phyloP scores from a whole-genome alignment of 1,140 invertebrate genomes.

The Drosophila bifasciata region DNA sequence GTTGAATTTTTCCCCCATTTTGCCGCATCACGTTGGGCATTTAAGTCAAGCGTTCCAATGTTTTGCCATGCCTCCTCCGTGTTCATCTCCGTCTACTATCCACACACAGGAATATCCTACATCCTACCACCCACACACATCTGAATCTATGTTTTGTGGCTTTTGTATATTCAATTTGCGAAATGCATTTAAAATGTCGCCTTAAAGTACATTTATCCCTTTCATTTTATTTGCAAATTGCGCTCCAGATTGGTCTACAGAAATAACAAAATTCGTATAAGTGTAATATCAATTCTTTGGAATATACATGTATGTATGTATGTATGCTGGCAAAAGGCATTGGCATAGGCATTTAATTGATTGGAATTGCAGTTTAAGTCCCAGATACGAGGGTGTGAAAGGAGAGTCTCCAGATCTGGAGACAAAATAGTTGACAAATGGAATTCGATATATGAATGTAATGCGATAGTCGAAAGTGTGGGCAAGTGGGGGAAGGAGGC shows the following conservation, averaged over 20 bases:
- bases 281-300: conserved; percentile 35
- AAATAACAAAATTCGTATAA: conserved; percentile 26
- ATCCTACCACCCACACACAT: background rate
- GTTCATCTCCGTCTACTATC: background rate
- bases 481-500: conserved; percentile 19
- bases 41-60: conserved; percentile 75
- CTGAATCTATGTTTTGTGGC: conserved; percentile 45
- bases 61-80: conserved; percentile 45
- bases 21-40: conserved; percentile 31
- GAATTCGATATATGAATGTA: conserved; percentile 27
- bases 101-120: background rate
- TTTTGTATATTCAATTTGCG: conserved; percentile 54
- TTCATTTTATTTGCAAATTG: conserved; percentile 58
- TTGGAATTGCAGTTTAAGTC: conserved; percentile 35
- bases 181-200: conserved; percentile 68
- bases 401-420: conserved; percentile 5
- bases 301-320: too few species aligned
- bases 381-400: background rate
- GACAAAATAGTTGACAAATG: conserved; percentile 26
- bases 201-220: conserved; percentile 41
- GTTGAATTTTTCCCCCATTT: conserved; percentile 48
- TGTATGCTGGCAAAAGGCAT: conserved; percentile 35
- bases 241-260: conserved; percentile 25
- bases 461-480: conserved; percentile 30
- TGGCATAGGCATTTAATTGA: conserved; percentile 71